Evolutionary conservation across 2,797 vertebrate genomes (phyloP).

Genomic region (Esox lucius): DNA sequence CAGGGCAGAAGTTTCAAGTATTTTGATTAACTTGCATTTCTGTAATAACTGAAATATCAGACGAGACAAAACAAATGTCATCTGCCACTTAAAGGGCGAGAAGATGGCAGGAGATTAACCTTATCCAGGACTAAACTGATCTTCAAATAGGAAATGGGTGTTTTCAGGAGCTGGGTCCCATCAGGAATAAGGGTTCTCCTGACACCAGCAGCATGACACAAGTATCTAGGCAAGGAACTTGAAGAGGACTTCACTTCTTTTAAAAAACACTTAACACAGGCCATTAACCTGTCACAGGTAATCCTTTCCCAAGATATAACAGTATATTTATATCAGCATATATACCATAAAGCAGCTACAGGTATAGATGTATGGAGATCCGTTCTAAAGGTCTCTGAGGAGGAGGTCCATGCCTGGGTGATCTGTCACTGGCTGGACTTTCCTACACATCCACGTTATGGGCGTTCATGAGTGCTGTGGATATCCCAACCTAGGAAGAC

Average conservation of each 20-base stretch:
- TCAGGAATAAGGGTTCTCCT: neutral
- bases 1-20: no score
- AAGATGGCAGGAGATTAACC: no score
- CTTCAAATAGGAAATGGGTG: neutral
- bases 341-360: neutral
- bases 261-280: no score
- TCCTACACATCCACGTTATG: neutral
- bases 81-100: no score
- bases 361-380: no score
- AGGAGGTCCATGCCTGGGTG: neutral
- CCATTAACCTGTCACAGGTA: no score
- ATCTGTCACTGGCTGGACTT: neutral
- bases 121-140: conserved; percentile 30
- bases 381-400: neutral
- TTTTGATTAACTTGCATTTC: no score
- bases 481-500: neutral
- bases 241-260: neutral
- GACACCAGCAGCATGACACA: no score
- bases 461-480: neutral
- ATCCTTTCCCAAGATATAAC: neutral
- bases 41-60: no score
- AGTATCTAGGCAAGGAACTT: no score
- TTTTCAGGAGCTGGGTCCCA: neutral
- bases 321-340: no score
- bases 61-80: no score